Conservation (phyloP, 2,797 vertebrate genomes). For the Sebastes vulpes region DNA sequence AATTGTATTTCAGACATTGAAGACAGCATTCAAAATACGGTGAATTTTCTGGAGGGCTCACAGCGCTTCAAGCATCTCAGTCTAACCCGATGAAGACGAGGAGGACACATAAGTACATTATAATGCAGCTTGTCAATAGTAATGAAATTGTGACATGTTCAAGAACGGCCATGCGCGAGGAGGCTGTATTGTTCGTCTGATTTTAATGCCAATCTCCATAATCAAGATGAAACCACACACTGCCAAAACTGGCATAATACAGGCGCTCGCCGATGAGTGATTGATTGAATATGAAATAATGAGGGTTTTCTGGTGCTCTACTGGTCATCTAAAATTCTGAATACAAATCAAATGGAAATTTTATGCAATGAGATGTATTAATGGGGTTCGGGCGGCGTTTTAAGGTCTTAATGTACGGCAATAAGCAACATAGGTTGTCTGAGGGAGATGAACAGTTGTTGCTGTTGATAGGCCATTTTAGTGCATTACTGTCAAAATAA, state of each 20-base stretch:
- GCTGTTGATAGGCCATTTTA: constrained; percentile 87
- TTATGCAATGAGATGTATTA: constrained; percentile 90
- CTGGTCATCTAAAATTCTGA: constrained; percentile 89
- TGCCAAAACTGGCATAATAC: constrained; percentile 72
- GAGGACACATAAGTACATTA: constrained; percentile 84
- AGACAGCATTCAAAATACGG: constrained; percentile 35
- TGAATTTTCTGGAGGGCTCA: constrained; percentile 36
- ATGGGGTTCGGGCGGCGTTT: constrained; percentile 82
- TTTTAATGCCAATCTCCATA: constrained; percentile 89
- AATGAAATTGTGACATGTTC: constrained; percentile 84
- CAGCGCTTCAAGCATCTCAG: constrained; percentile 56
- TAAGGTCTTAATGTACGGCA: constrained; percentile 88
- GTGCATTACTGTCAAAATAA: constrained; percentile 90
- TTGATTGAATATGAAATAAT: constrained; percentile 91
- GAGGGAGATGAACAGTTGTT: constrained; percentile 84
- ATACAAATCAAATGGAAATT: constrained; percentile 90
- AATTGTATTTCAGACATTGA: not conserved
- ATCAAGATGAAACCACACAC: constrained; percentile 86
- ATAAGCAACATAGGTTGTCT: constrained; percentile 85
- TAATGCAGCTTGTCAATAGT: constrained; percentile 89
- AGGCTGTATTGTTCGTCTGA: constrained; percentile 74
- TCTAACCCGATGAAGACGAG: constrained; percentile 59
- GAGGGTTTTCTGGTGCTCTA: constrained; percentile 84
- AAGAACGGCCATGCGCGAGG: constrained; percentile 76
- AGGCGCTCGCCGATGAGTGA: constrained; percentile 84